Base-by-base conservation (phyloP, 1,140 invertebrate species). In the Subanguina moxae region DNA sequence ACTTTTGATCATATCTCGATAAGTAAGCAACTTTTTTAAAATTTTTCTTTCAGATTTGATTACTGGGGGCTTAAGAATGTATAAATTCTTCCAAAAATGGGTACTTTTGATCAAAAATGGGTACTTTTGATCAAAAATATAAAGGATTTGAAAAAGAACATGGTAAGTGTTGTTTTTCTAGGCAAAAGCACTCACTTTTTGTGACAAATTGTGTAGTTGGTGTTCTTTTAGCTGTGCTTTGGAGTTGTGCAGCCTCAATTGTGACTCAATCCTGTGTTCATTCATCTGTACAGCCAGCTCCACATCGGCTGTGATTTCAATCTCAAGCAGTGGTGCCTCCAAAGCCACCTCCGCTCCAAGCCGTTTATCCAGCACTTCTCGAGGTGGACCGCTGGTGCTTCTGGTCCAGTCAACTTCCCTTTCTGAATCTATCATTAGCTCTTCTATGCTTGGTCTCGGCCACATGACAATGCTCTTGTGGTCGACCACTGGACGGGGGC, bases 161-260 rank as follows among this genome's bases (percentile, higher is more conserved):
- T n/a, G n/a, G n/a, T n/a, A n/a, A n/a, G n/a, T n/a, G n/a, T n/a
- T n/a, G n/a, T n/a, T n/a, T n/a, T n/a, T n/a, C n/a, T n/a, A n/a
- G n/a, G n/a, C 43, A 61, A 43, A 48, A 42, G 15, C 56, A 42
- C 64, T 23, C 27, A 80, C 76, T 68, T 76, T 77, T 57, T 80
- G 77, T 17, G 68, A 71, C 57, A 78, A 61, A 48, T 67, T 56
- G 13, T 57, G 62, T 21, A 78, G 63, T 58, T 74, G 73, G 27
- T 61, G 68, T 11, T 80, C 64, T 1, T 73, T 63, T 1, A 78
- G 46, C n/a, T 65, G 48, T 0, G 77, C 77, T 62, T 68, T 67
- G 32, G 77, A 76, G 57, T 77, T 77, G 19, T 69, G 65, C 63
- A 78, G 62, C 15, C 71, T 80, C 13, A 78, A 62, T 32, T 71